Evolutionary conservation across 2,797 vertebrate genomes (phyloP), one percentile per base, ranked within the genome.

Genomic region (Myiotriccus ornatus): DNA sequence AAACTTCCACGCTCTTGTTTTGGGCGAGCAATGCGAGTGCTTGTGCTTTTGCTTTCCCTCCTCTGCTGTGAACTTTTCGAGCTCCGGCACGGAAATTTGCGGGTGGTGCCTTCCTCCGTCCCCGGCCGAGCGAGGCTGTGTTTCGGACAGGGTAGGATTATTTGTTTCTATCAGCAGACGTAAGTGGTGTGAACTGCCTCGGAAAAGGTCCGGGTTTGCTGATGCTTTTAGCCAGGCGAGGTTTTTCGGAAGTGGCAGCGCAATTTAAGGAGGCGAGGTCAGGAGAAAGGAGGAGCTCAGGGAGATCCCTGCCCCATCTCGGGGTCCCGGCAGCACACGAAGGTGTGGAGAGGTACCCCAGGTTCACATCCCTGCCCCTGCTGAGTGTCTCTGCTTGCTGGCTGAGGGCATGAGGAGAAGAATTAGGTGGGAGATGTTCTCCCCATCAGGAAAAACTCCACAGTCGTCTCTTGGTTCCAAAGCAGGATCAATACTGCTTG

Each of bases 101-200:
- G 37, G n/a, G 1, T 15, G 21, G 14, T 12, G 1, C 43, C 15
- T 44, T 52, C 34, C 37, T 44, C 71, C 28, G 6, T 17, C 12
- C 41, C 20, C 5, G 6, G 53, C 41, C 6, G 28, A 20, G 74
- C 34, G 3, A 4, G 25, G 46, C 56, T 55, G 23, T 10, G 63
- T 3, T 49, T 17, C 1, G 37, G 46, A 7, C 49, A 10, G 9
- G 9, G 4, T 7, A 10, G 37, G 25, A 34, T 2, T 4, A 1
- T 17, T 46, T 3, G 7, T 14, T 37, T 10, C 27, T 3, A 0
- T 35, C 5, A 7, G 28, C 49, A 25, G 32, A 1, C 4, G 0
- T 1, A 25, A 18, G 4, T 1, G 1, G 15, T 0, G 43, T 22
- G 53, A 24, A 3, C 55, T 43, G 32, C 11, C 65, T 52, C 47